Conservation (phyloP, 2,797 vertebrate species). For the Bovichtus variegatus region DNA sequence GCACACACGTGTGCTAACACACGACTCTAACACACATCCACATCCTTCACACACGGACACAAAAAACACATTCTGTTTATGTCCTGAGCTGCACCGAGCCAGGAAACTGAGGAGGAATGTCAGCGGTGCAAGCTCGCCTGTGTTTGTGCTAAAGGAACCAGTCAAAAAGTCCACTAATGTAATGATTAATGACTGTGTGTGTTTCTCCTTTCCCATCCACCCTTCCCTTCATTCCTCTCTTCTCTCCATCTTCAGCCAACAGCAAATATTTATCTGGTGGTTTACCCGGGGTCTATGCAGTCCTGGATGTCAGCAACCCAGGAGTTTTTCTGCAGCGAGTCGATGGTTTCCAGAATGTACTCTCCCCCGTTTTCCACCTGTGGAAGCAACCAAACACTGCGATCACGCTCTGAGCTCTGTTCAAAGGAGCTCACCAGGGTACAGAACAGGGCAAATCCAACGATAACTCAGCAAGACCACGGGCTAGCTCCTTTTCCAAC, state of each 20-base stretch:
- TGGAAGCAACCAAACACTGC: conserved; percentile 61
- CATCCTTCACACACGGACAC: conserved; percentile 60
- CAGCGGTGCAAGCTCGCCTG: conserved; percentile 20
- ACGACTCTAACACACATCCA: conserved; percentile 38
- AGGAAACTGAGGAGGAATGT: conserved; percentile 61
- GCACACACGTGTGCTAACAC: conserved; percentile 39
- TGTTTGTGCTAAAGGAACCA: conserved; percentile 71
- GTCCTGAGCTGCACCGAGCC: conserved; percentile 41
- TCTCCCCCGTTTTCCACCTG: conserved; percentile 97
- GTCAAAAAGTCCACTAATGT: conserved; percentile 80
- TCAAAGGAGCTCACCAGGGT: conserved; percentile 14
- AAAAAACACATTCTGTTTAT: conserved; percentile 74
- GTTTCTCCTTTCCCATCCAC: conserved; percentile 35
- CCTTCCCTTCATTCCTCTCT: conserved; percentile 26
- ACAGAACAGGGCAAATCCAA: not conserved
- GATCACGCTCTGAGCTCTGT: conserved; percentile 64
- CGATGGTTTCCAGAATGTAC: conserved; percentile 98
- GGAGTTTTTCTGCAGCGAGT: conserved; percentile 98
- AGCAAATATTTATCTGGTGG: conserved; percentile 78
- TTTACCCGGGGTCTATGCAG: conserved; percentile 96
- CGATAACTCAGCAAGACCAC: not conserved
- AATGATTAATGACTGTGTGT: conserved; percentile 77
- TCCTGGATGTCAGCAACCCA: conserved; percentile 99
- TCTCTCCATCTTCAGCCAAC: conserved; percentile 55
- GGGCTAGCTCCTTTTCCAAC: not conserved